Evolutionary conservation across 2,888 invertebrate genomes (phyloP).

Genomic region (Epinotia demarniana): DNA sequence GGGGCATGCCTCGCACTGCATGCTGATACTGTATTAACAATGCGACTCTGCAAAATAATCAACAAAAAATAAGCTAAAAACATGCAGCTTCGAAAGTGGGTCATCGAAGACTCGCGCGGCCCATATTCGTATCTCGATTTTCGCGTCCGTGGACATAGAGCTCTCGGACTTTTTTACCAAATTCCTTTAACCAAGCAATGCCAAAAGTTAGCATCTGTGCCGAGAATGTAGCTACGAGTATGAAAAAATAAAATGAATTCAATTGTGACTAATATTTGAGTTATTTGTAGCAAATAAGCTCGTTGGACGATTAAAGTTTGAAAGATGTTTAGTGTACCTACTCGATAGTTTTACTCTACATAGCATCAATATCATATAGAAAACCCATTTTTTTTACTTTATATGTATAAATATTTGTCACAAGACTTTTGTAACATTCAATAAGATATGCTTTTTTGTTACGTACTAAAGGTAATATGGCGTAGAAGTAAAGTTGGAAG

Average conservation of each 20-base stretch:
- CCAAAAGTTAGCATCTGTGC: neutral
- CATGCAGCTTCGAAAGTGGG: slow-evolving; percentile 24
- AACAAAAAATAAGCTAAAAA: slow-evolving; percentile 12
- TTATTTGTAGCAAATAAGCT: neutral
- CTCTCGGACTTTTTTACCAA: slow-evolving; percentile 16
- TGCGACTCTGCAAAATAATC: slow-evolving; percentile 18
- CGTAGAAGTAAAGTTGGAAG: slow-evolving; percentile 38
- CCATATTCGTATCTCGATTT: slow-evolving; percentile 29
- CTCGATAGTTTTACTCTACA: neutral
- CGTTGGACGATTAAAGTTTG: neutral
- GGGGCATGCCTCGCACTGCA: neutral
- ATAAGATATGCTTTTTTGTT: too few relatives aligned
- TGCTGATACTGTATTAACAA: neutral
- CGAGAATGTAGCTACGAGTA: neutral
- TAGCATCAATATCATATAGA: neutral
- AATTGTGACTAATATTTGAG: neutral
- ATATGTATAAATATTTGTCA: too few relatives aligned
- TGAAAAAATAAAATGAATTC: neutral
- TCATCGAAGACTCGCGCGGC: slow-evolving; percentile 33
- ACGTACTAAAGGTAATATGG: neutral
- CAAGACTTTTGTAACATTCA: too few relatives aligned
- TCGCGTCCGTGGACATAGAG: slow-evolving; percentile 15
- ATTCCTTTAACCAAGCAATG: slow-evolving; percentile 22
- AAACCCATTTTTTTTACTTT: too few relatives aligned
- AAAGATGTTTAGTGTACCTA: neutral